These are phyloP conservation scores for Lasioglossum calceatum DNA, from an alignment of 2,888 invertebrate genomes.

Conservation along the genomic window DNA sequence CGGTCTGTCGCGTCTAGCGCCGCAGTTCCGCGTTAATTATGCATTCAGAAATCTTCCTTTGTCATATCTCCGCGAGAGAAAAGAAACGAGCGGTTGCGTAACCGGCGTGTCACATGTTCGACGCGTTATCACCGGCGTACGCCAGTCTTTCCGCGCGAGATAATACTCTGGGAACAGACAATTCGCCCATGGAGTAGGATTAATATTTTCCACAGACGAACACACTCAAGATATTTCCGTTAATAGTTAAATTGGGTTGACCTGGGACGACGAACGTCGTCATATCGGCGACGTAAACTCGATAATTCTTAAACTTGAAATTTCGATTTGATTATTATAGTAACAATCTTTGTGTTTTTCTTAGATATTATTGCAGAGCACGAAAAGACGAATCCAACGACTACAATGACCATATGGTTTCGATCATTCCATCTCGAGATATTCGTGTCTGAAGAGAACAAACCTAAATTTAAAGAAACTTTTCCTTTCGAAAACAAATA, in stretches of 20 bases:
- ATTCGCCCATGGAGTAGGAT: not conserved
- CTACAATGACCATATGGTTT: not conserved
- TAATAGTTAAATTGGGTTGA: not conserved
- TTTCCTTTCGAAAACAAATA: not conserved
- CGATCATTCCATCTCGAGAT: not conserved
- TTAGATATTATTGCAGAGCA: not conserved
- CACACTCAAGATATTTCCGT: not conserved
- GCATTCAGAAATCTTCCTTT: conserved; percentile 57
- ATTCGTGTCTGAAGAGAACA: not conserved
- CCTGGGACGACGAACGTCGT: no score
- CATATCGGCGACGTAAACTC: not conserved
- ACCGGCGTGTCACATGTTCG: conserved; percentile 54
- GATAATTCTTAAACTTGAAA: not conserved
- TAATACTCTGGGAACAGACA: conserved; percentile 29
- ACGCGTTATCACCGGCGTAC: conserved; percentile 45
- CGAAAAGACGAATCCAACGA: not conserved
- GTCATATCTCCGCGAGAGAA: conserved; percentile 51
- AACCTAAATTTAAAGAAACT: not conserved
- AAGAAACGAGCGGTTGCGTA: conserved; percentile 63
- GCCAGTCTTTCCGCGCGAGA: conserved; percentile 35
- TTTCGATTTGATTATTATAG: not conserved
- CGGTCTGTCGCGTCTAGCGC: not conserved
- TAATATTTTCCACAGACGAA: not conserved
- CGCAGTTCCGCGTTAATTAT: conserved; percentile 50
- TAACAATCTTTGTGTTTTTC: not conserved